Conservation (phyloP, 53 echinoderm and acorn worm genomes). For the Temnopleurus reevesii region DNA sequence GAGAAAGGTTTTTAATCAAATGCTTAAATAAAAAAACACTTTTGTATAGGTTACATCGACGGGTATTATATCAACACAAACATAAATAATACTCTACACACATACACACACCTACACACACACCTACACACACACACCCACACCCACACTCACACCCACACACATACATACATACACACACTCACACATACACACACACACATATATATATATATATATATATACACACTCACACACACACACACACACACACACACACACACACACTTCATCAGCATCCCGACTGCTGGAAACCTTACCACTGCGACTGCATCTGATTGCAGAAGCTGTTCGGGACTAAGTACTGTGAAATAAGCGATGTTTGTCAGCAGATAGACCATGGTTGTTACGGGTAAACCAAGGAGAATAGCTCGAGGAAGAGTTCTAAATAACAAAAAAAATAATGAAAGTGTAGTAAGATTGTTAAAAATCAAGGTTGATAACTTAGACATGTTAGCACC, state of each 20-base stretch:
- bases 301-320: constrained; percentile 71
- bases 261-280: no score
- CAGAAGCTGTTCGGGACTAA: constrained; percentile 63
- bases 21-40: no score
- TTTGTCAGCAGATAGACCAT: constrained; percentile 60
- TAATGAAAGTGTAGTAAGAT: not conserved
- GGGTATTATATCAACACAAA: no score
- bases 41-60: no score
- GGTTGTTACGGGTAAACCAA: constrained; percentile 59
- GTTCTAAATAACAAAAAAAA: constrained; percentile 31
- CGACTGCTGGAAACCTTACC: constrained; percentile 64
- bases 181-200: no score
- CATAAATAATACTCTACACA: not conserved
- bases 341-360: constrained; percentile 67
- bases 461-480: no score
- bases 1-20: no score
- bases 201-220: no score
- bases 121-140: not conserved
- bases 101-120: not conserved
- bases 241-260: no score
- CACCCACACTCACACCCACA: not conserved
- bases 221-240: no score
- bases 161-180: not conserved
- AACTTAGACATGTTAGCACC: no score
- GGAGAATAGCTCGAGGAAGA: constrained; percentile 58